phyloP scores from a whole-genome alignment of 2,888 invertebrate genomes.

The Resseliella maxima region DNA sequence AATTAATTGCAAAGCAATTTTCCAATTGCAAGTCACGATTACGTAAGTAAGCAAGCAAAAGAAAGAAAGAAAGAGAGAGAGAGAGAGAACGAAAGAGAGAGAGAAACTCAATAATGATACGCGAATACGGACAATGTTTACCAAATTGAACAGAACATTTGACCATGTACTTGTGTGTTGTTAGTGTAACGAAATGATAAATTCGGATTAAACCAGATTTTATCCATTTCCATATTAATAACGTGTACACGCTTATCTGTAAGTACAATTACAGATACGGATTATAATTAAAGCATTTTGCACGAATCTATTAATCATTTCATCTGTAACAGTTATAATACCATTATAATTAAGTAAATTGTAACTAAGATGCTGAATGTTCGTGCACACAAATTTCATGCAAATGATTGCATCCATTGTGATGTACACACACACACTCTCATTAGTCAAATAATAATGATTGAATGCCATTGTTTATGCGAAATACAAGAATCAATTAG shows the following conservation, averaged over 20 bases:
- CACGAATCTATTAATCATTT: background rate
- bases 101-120: no score
- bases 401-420: slow-evolving; percentile 7
- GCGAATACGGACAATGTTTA: no score
- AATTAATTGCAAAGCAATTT: no score
- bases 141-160: no score
- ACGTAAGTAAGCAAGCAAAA: no score
- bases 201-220: no score
- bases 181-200: no score
- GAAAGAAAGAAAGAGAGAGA: no score
- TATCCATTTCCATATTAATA: no score
- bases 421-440: background rate
- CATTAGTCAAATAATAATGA: background rate
- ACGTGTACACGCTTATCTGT: background rate
- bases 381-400: background rate
- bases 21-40: no score
- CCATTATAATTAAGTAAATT: background rate
- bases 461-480: background rate
- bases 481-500: background rate
- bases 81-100: no score
- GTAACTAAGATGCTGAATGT: background rate
- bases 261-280: background rate
- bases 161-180: no score
- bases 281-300: background rate
- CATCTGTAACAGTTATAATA: background rate